These are phyloP conservation scores for Anguilla megastoma DNA, from an alignment of 2,797 vertebrate genomes.

Conservation along the genomic window DNA sequence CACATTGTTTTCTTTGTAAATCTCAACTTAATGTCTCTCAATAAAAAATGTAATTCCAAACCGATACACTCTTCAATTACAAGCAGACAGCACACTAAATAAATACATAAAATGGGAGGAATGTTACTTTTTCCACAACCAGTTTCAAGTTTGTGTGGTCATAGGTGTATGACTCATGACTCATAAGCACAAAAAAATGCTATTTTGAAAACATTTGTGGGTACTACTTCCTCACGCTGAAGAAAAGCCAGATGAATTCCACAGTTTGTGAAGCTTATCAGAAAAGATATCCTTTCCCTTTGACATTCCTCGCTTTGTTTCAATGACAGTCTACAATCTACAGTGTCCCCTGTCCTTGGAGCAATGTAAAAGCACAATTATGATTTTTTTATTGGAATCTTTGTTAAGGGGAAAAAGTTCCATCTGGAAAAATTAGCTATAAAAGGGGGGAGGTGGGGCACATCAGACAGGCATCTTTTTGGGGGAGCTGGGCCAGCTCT, in stretches of 20 bases:
- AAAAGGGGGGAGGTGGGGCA: not conserved
- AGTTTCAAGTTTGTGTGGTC: not conserved
- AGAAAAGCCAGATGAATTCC: not conserved
- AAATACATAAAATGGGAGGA: not conserved
- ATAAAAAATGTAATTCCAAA: not conserved
- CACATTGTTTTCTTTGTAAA: not conserved
- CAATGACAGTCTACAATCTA: not conserved
- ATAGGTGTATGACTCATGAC: not conserved
- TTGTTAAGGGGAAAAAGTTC: not conserved
- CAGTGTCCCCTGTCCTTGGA: not conserved
- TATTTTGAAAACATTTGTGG: not conserved
- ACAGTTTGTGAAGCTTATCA: not conserved
- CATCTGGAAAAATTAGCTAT: not conserved
- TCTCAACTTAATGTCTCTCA: not conserved
- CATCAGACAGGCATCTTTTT: not conserved
- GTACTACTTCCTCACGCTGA: not conserved
- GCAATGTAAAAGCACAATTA: not conserved
- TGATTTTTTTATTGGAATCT: not conserved
- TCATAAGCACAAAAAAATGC: not conserved
- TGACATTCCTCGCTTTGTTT: not conserved
- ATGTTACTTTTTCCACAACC: slow-evolving; percentile 1
- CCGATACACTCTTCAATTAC: not conserved
- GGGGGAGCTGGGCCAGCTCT: not conserved
- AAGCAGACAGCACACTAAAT: not conserved
- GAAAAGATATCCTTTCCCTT: not conserved